Percentiles rank a stretch among this genome's conserved stretches.
These are phyloP conservation scores for Neodon shergylaensis DNA, from an alignment of 2,113 vertebrate species.

Conservation along the genomic window DNA sequence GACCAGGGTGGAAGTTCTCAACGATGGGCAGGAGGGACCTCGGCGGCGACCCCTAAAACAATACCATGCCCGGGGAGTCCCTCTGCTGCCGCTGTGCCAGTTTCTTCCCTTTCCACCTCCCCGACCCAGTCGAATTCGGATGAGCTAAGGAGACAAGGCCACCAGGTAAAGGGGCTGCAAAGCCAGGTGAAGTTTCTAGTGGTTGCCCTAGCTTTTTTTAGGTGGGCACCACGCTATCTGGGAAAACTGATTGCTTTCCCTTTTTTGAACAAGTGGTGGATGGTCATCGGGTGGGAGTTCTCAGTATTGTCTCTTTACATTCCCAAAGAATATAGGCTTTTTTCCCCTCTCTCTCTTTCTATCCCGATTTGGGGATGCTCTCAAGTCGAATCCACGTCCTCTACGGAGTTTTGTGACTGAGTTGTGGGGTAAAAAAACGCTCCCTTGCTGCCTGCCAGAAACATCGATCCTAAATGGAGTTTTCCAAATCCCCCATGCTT, in stretches of 20 bases:
- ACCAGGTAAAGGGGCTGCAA: constrained; percentile 79
- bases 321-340: not conserved
- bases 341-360: not conserved
- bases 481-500: not conserved
- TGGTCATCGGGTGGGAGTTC: not conserved
- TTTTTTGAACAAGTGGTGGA: not conserved
- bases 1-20: constrained; percentile 72
- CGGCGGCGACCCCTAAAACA: constrained; percentile 84
- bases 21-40: constrained; percentile 84
- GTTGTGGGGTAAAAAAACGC: not conserved
- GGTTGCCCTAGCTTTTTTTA: not conserved
- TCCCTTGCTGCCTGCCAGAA: not conserved
- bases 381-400: not conserved
- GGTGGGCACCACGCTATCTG: not conserved
- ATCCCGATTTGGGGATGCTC: not conserved
- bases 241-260: too few species aligned
- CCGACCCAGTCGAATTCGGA: constrained; percentile 87
- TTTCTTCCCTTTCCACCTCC: constrained; percentile 84
- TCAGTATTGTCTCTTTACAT: constrained; percentile 20
- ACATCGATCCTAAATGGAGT: not conserved
- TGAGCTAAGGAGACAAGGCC: constrained; percentile 74
- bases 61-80: constrained; percentile 85
- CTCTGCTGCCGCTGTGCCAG: constrained; percentile 70
- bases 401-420: constrained; percentile 41
- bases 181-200: constrained; percentile 36